These are phyloP conservation scores for Spongia lamella DNA, from an alignment of 37 sponge, comb jelly and placozoan species.

Conservation along the genomic window DNA sequence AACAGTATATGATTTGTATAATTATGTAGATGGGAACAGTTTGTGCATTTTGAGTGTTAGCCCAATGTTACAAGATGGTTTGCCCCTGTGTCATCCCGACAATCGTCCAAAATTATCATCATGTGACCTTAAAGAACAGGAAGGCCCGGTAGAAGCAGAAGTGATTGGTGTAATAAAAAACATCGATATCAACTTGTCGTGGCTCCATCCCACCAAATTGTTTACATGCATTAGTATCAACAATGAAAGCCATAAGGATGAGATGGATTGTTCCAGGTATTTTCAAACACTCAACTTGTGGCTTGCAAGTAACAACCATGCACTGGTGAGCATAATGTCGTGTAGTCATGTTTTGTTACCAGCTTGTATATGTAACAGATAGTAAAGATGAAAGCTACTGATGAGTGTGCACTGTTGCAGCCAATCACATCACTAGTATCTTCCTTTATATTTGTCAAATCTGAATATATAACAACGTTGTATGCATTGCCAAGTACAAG, in stretches of 20 bases:
- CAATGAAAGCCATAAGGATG: neutral
- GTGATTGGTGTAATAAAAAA: too few species aligned
- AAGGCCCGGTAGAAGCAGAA: too few species aligned
- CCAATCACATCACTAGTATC: constrained; percentile 44
- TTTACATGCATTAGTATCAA: neutral
- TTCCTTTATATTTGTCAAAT: constrained; percentile 27
- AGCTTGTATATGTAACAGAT: neutral
- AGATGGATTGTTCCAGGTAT: too few species aligned
- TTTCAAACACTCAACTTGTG: constrained; percentile 33
- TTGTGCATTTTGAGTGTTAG: constrained; percentile 10
- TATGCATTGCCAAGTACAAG: too few species aligned
- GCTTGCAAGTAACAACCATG: constrained; percentile 36
- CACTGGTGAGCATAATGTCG: constrained; percentile 30
- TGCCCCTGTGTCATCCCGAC: too few species aligned
- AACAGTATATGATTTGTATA: too few species aligned
- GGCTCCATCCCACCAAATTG: neutral
- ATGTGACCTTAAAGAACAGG: too few species aligned
- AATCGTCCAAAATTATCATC: neutral
- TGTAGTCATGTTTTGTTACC: neutral
- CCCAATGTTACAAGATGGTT: neutral
- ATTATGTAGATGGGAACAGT: constrained; percentile 14
- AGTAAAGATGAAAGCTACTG: neutral
- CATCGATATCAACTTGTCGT: too few species aligned
- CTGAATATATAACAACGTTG: neutral
- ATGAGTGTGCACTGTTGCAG: constrained; percentile 21